Evolutionary conservation across 2,888 invertebrate species (phyloP).

Genomic region (Ornithoptera alexandrae): DNA sequence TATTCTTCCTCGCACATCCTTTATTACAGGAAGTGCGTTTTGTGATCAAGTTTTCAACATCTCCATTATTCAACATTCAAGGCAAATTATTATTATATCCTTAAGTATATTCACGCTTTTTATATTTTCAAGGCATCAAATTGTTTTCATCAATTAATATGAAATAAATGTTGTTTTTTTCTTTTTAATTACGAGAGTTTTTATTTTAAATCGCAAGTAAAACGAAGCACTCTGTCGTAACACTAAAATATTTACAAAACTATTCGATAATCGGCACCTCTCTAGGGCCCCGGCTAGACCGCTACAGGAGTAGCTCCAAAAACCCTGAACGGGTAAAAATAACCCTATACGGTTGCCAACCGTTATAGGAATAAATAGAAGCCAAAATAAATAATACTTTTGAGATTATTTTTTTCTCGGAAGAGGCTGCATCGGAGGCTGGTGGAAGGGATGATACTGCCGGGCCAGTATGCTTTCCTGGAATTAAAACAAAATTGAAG

Average conservation of each 20-base stretch:
- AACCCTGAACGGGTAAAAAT: conserved; percentile 42
- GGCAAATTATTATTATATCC: no score
- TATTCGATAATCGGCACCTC: conserved; percentile 25
- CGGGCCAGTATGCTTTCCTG: conserved; percentile 66
- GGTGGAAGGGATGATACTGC: conserved; percentile 72
- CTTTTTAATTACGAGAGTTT: neutral
- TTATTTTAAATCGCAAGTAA: neutral
- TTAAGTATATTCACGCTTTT: no score
- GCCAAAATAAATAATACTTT: conserved; percentile 43
- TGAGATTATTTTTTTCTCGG: conserved; percentile 55
- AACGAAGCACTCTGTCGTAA: conserved; percentile 18
- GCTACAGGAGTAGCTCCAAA: conserved; percentile 33
- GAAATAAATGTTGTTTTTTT: neutral
- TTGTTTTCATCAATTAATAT: neutral
- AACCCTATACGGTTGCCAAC: conserved; percentile 57
- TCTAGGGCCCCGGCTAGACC: conserved; percentile 11
- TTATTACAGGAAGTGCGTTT: no score
- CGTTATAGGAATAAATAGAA: conserved; percentile 47
- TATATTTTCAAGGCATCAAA: neutral
- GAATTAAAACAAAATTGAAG: conserved; percentile 34
- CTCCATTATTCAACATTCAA: no score
- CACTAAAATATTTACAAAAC: conserved; percentile 30
- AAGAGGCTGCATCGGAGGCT: conserved; percentile 66
- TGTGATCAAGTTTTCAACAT: no score
- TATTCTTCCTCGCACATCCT: no score